phyloP scores from a whole-genome alignment of 53 echinoderm and acorn worm genomes.

The Crossaster papposus region DNA sequence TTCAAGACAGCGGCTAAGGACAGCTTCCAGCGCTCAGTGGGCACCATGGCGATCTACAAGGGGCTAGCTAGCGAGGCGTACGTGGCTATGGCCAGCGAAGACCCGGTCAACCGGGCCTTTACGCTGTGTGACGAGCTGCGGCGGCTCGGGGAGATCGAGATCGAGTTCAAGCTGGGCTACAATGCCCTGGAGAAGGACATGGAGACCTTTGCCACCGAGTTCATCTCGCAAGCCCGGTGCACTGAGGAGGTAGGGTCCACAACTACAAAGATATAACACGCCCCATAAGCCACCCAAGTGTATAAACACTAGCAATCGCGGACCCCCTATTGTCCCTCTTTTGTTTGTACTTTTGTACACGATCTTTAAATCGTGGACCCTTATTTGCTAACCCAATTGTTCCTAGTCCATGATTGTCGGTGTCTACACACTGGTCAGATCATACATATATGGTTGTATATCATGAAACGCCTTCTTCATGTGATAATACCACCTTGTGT shows the following conservation, averaged over 20 bases:
- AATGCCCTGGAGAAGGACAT: slow-evolving; percentile 67
- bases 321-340: too few species aligned
- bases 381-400: too few species aligned
- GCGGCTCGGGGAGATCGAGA: slow-evolving; percentile 66
- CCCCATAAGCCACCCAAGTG: neutral
- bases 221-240: slow-evolving; percentile 74
- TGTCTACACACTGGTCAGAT: too few species aligned
- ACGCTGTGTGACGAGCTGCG: slow-evolving; percentile 74
- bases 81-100: slow-evolving; percentile 79
- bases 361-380: too few species aligned
- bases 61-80: slow-evolving; percentile 92
- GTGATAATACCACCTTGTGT: too few species aligned
- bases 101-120: slow-evolving; percentile 84
- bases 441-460: too few species aligned
- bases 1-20: slow-evolving; percentile 67
- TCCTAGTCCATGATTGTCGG: too few species aligned
- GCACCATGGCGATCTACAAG: slow-evolving; percentile 82
- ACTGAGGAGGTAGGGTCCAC: slow-evolving; percentile 74
- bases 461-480: too few species aligned
- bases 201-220: slow-evolving; percentile 73
- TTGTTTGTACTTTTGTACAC: too few species aligned
- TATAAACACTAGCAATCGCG: too few species aligned
- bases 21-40: slow-evolving; percentile 85
- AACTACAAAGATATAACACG: too few species aligned
- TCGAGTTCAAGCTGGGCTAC: slow-evolving; percentile 81